These are phyloP conservation scores for Spodoptera picta DNA, from an alignment of 2,888 invertebrate species.

Conservation along the genomic window DNA sequence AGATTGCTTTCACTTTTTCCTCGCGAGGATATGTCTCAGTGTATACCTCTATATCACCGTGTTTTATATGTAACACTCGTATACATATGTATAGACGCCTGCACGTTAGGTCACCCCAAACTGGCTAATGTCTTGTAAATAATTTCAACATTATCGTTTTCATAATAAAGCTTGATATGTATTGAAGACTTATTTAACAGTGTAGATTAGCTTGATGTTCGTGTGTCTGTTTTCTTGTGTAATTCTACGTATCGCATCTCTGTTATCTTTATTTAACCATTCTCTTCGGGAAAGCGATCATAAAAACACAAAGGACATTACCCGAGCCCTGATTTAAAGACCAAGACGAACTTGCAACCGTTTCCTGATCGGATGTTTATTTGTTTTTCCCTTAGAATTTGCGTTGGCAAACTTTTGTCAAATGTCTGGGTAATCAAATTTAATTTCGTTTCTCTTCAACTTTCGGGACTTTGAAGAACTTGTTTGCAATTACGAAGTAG, in stretches of 20 bases:
- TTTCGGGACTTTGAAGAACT: constrained; percentile 3
- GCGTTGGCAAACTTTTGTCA: constrained; percentile 37
- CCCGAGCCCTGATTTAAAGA: constrained; percentile 58
- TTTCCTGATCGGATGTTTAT: constrained; percentile 57
- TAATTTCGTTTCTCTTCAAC: constrained; percentile 33
- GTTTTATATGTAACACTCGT: constrained; percentile 16
- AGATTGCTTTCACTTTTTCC: constrained; percentile 52
- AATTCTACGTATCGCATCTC: constrained; percentile 29
- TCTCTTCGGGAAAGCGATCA: constrained; percentile 49
- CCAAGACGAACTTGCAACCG: constrained; percentile 37
- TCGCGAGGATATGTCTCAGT: constrained; percentile 42
- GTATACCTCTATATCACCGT: constrained; percentile 24
- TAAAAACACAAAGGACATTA: constrained; percentile 60
- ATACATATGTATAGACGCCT: background rate
- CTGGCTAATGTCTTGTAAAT: too few relatives aligned
- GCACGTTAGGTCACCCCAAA: too few relatives aligned
- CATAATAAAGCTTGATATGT: too few relatives aligned
- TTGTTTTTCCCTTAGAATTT: constrained; percentile 47
- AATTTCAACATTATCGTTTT: too few relatives aligned
- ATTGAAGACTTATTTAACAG: too few relatives aligned
- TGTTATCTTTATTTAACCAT: constrained; percentile 59
- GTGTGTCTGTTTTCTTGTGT: constrained; percentile 8
- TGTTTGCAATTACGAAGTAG: background rate
- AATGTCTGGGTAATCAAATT: constrained; percentile 45
- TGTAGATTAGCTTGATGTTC: background rate